Evolutionary conservation across 2,113 vertebrate genomes (phyloP).

Genomic region (Brevimyrus niger): DNA sequence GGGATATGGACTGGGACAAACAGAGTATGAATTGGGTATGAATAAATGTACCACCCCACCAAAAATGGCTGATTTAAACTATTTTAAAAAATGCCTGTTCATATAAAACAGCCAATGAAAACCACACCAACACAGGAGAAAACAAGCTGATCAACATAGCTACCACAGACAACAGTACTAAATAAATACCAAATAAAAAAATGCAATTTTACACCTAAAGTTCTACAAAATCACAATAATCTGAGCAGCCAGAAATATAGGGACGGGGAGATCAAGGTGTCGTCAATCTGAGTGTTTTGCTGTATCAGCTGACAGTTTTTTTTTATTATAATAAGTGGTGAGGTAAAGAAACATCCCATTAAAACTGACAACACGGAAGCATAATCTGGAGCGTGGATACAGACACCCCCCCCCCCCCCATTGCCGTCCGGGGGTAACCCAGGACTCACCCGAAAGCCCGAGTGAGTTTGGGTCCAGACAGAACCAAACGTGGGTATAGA

Average conservation of each 20-base stretch:
- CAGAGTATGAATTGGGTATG: neutral
- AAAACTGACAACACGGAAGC: slow-evolving; percentile 59
- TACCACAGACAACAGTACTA: neutral
- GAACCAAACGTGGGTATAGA: neutral
- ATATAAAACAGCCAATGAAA: neutral
- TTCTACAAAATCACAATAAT: neutral
- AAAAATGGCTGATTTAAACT: neutral
- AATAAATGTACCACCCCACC: neutral
- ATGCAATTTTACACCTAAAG: neutral
- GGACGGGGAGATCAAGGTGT: slow-evolving; percentile 30
- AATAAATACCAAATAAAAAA: neutral
- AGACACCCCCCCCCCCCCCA: neutral
- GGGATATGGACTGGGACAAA: neutral
- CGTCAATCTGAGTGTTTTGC: slow-evolving; percentile 45
- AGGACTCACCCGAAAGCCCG: neutral
- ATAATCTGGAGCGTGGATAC: slow-evolving; percentile 35
- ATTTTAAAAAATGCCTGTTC: neutral
- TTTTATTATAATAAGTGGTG: slow-evolving; percentile 24
- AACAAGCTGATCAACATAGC: neutral
- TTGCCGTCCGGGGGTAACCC: neutral
- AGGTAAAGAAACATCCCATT: slow-evolving; percentile 58
- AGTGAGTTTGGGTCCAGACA: neutral
- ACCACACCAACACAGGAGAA: neutral
- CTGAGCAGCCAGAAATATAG: neutral
- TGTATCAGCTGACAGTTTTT: slow-evolving; percentile 43